Evolutionary conservation across 2,888 invertebrate species (phyloP), one percentile per base, ranked within the genome.

Genomic region (Heteromyza rotundicornis): DNA sequence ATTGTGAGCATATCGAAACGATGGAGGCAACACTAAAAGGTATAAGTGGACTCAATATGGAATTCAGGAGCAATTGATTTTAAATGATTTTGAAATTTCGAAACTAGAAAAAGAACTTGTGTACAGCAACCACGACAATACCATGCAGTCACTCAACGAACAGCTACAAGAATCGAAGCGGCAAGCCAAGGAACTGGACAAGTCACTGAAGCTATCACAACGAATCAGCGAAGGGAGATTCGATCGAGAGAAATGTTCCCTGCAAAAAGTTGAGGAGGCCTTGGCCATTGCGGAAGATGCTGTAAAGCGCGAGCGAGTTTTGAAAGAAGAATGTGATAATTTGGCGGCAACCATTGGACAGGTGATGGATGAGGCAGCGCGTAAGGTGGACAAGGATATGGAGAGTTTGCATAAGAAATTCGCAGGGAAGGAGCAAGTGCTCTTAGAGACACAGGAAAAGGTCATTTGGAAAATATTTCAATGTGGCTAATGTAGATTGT

Each of bases 351-450:
- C 81, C 1, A 80, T 89, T 57, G 81, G 84, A 0, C 84, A 84
- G 56, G 82, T 87, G 0, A 85, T 87, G 75, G 85, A 85, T 40
- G 87, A 88, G 55, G 85, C 87, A 0, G 87, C 88, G 63, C 75
- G 81, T 0, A 85, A 84, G 64, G 84, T 87, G 40, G 87, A 87
- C 69, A 82, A 75, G n/a, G 89, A 92, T 77, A 81, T 89, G 54
- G 84, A 84, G 3, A 84, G 84, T 56, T 78, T 88, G 0, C 88
- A 85, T 73, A 84, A 86, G 2, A 86, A 85, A 65, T 88, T 87
- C 68, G 86, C 86, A 24, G 86, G 86, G 55, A 89, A 88, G 76
- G 85, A 87, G 24, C 84, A 84, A 58, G 80, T 82, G 62, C 77
- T 87, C 0, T 80, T 84, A 54, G 84, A 84, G 59, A 83, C 85